Percentiles rank a stretch among this genome's conserved stretches.
These are phyloP conservation scores for Podarcis lilfordi DNA, from an alignment of 2,797 vertebrate species.

Conservation along the genomic window DNA sequence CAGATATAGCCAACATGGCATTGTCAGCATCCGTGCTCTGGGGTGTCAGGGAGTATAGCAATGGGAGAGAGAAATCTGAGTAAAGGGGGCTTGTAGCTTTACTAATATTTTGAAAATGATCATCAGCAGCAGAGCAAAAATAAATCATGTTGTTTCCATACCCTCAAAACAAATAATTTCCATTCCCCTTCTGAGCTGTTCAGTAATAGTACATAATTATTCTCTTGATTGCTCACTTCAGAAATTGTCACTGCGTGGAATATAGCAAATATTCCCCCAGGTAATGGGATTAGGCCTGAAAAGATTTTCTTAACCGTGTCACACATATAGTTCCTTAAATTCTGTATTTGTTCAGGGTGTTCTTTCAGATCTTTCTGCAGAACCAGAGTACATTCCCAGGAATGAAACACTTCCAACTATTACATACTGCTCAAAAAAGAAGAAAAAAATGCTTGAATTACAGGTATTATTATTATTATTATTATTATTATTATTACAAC, in stretches of 20 bases:
- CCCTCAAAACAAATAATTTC: slow-evolving; percentile 40
- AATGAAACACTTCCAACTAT: neutral
- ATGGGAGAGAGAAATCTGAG: neutral
- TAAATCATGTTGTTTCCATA: slow-evolving; percentile 46
- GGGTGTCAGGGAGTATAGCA: neutral
- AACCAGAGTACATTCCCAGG: slow-evolving; percentile 15
- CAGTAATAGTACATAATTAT: slow-evolving; percentile 15
- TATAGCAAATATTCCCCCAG: slow-evolving; percentile 40
- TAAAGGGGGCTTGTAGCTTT: neutral
- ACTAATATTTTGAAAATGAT: neutral
- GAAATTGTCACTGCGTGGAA: slow-evolving; percentile 41
- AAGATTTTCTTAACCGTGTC: slow-evolving; percentile 53
- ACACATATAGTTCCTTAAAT: slow-evolving; percentile 36
- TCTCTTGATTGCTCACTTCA: slow-evolving; percentile 55
- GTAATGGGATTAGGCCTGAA: slow-evolving; percentile 17
- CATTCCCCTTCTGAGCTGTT: slow-evolving; percentile 33
- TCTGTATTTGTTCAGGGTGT: slow-evolving; percentile 1
- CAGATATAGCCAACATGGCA: too few relatives aligned
- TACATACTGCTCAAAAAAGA: neutral
- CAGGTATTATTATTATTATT: neutral
- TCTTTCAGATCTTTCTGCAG: neutral
- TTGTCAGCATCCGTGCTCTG: neutral
- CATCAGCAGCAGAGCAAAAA: slow-evolving; percentile 32
- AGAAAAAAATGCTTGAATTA: neutral
- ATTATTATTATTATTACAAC: neutral